Evolutionary conservation across 2,888 invertebrate species (phyloP), one percentile per base, ranked within the genome.

Genomic region (Abscondita cerata): DNA sequence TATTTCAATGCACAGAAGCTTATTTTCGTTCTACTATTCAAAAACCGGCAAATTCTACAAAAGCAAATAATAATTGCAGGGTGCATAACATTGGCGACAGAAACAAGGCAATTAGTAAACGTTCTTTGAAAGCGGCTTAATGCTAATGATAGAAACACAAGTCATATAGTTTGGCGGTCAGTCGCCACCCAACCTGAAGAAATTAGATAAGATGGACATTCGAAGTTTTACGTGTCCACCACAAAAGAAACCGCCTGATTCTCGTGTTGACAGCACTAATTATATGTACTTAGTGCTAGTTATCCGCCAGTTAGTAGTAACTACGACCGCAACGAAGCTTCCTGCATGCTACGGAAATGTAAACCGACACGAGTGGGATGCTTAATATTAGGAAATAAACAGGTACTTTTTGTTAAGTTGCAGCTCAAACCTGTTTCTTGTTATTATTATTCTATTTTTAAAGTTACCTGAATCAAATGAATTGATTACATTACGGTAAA

Each of bases 51-150:
- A 15, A 13, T 33, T 33, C 15, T 41, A 34, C 47, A 62, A 62
- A 62, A 58, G 57, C 44, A 55, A 52, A 53, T 18, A 41, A 57
- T 62, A 62, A 62, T 62, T 57, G 36, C 18, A 50, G 62, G 57
- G 53, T 62, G 18, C 19, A 62, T 62, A 53, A 52, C 62, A 36
- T 55, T 20, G 57, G 50, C 53, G 51, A 58, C 57, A 52, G 57
- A 62, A 61, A 67, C 63, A 66, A 64, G 62, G 64, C 64, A 68
- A 67, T 68, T 68, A 70, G 62, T 65, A 68, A 68, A 68, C 64
- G 67, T n/a, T 60, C 62, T 67, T 52, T 53, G 63, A 47, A 47
- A 56, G 61, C 66, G 59, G 61, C 58, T 51, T 64, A 66, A 67
- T 65, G 48, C 66, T 65, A 67, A 70, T 70, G 59, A 65, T 52